A percentile compares a stretch with the other conserved stretches of the same genome.
Evolutionary conservation across 2,888 invertebrate genomes (phyloP).

Genomic region (Nasonia oneida): DNA sequence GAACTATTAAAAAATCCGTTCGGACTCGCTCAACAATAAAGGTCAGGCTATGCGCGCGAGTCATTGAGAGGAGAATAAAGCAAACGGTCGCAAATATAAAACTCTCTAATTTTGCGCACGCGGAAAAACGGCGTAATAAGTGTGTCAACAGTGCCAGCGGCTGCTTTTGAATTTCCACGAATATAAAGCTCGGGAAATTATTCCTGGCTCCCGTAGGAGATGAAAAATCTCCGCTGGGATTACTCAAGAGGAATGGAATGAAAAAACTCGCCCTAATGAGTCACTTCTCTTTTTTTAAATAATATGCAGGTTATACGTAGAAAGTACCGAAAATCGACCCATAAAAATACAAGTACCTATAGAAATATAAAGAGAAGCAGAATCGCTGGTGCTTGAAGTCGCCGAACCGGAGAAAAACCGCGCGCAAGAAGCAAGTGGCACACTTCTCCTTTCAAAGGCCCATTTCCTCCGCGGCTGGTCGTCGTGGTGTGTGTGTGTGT

Average conservation of each 20-base stretch:
- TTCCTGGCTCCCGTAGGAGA: too few relatives aligned
- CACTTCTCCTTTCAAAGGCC: conserved; percentile 10
- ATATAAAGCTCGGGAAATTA: not conserved
- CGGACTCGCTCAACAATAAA: conserved; percentile 6
- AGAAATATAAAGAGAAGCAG: not conserved
- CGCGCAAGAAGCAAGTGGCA: conserved; percentile 1
- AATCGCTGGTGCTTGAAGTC: not conserved
- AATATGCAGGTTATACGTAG: not conserved
- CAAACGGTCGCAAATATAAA: too few relatives aligned
- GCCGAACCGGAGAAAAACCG: not conserved
- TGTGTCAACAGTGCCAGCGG: too few relatives aligned
- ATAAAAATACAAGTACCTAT: not conserved
- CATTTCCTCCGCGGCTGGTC: not conserved
- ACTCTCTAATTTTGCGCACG: too few relatives aligned
- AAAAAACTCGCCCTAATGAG: too few relatives aligned
- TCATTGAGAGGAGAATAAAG: too few relatives aligned
- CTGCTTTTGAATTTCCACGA: too few relatives aligned
- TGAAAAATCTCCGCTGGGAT: too few relatives aligned
- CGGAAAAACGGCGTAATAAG: too few relatives aligned
- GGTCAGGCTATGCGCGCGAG: not conserved
- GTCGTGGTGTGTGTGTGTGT: not conserved
- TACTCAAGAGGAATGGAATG: too few relatives aligned
- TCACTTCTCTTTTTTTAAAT: not conserved
- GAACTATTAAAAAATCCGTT: conserved; percentile 20
- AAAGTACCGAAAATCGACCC: not conserved